Base-by-base conservation (phyloP, 2,888 invertebrate species). In the Elysia crispata region DNA sequence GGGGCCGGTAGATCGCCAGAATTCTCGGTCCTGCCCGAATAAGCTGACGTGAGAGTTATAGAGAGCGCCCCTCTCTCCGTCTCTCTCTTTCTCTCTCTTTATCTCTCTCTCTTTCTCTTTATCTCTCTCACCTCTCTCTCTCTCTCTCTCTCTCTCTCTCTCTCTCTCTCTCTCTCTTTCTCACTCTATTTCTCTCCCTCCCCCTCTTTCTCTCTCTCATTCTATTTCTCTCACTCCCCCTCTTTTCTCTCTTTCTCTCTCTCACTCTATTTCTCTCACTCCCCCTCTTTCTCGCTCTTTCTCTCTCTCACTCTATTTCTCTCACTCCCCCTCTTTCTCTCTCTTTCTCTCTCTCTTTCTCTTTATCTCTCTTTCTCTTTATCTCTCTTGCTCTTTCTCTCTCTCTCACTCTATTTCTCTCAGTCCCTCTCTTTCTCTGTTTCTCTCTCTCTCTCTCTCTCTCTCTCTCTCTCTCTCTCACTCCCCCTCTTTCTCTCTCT, bases 31-130 rank as follows among this genome's bases (percentile, higher is more conserved):
- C n/a, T n/a, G n/a, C n/a, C n/a, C n/a, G n/a, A n/a, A n/a, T n/a
- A n/a, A n/a, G n/a, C n/a, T n/a, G n/a, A n/a, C n/a, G n/a, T n/a
- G n/a, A n/a, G n/a, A n/a, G n/a, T n/a, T n/a, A n/a, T n/a, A n/a
- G n/a, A n/a, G n/a, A n/a, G n/a, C n/a, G n/a, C n/a, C n/a, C n/a
- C n/a, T n/a, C n/a, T n/a, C n/a, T n/a, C 41, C 41, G 11, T 57
- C 25, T 31, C 15, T 30, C 33, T 60, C 28, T 5, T 13, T 67
- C 30, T 50, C n/a, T 41, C n/a, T 54, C 30, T 67, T 13, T 28
- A 13, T 67, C 41, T 30, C 28, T 31, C 33, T 67, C 33, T 60
- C 49, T 62, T 49, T 77, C 57, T 77, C 70, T 33, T 49, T 76
- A 25, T 31, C 25, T 28, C 11, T 25, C 30, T 70, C 11, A 20